These are phyloP conservation scores for Danionella cerebrum DNA, from an alignment of 2,113 vertebrate genomes.

Conservation along the genomic window DNA sequence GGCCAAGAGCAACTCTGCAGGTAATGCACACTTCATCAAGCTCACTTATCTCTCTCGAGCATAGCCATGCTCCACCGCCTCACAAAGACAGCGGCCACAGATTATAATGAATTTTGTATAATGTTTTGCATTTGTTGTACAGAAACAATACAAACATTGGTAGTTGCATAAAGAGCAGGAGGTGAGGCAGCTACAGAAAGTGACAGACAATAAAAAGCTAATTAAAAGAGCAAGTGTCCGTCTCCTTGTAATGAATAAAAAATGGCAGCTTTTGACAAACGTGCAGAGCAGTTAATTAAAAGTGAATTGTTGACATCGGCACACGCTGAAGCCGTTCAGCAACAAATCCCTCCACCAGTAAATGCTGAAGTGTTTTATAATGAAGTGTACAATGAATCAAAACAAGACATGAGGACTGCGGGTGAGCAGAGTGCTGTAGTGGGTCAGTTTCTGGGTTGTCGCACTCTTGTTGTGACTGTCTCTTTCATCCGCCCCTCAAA, in stretches of 20 bases:
- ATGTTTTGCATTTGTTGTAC: background rate
- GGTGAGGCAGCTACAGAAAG: background rate
- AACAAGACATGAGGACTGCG: background rate
- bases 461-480: background rate
- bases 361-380: background rate
- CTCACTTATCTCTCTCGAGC: constrained; percentile 11
- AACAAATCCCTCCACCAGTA: constrained; percentile 13
- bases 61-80: background rate
- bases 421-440: background rate
- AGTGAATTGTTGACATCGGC: constrained; percentile 24
- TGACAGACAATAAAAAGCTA: background rate
- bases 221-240: constrained; percentile 3
- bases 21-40: constrained; percentile 13
- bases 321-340: constrained; percentile 2
- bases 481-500: constrained; percentile 31
- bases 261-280: constrained; percentile 22
- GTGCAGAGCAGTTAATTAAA: constrained; percentile 33
- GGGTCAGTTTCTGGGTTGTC: background rate
- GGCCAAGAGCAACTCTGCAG: constrained; percentile 19
- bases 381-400: constrained; percentile 17
- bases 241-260: background rate
- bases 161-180: background rate
- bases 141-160: background rate
- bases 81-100: background rate
- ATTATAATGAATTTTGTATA: constrained; percentile 5